phyloP scores from a whole-genome alignment of 2,797 vertebrate genomes.

The Notamacropus eugenii region DNA sequence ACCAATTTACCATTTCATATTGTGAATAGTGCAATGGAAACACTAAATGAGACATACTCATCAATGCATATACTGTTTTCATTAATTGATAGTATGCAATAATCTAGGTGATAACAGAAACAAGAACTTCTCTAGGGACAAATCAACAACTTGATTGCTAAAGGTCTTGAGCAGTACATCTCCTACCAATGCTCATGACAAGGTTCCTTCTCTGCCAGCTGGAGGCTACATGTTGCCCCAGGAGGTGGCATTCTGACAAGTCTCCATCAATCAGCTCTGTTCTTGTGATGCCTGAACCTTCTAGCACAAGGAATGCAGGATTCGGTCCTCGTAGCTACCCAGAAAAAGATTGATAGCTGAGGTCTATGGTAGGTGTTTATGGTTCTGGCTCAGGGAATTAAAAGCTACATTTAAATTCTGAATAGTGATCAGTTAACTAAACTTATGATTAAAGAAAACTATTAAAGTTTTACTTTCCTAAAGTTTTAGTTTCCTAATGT shows the following conservation, averaged over 20 bases:
- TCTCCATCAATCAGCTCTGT: background rate
- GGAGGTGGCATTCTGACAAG: background rate
- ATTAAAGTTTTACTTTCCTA: background rate
- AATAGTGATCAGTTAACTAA: background rate
- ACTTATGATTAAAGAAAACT: background rate
- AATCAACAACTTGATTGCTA: background rate
- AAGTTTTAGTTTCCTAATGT: background rate
- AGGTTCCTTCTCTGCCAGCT: background rate
- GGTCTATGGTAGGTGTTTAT: background rate
- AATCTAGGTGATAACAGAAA: background rate
- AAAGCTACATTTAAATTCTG: background rate
- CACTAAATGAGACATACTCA: background rate
- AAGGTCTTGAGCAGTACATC: background rate
- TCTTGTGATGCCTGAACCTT: background rate
- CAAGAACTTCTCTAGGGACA: background rate
- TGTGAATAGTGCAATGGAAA: background rate
- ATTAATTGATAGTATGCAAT: background rate
- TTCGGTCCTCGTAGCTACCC: background rate
- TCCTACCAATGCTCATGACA: background rate
- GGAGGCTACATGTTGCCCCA: background rate
- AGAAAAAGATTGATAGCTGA: background rate
- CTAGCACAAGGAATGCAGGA: background rate
- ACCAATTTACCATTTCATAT: background rate
- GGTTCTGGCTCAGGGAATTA: background rate
- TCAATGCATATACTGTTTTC: background rate